Base-by-base conservation (phyloP, 2,113 vertebrate species). In the Amphiprion ocellaris region DNA sequence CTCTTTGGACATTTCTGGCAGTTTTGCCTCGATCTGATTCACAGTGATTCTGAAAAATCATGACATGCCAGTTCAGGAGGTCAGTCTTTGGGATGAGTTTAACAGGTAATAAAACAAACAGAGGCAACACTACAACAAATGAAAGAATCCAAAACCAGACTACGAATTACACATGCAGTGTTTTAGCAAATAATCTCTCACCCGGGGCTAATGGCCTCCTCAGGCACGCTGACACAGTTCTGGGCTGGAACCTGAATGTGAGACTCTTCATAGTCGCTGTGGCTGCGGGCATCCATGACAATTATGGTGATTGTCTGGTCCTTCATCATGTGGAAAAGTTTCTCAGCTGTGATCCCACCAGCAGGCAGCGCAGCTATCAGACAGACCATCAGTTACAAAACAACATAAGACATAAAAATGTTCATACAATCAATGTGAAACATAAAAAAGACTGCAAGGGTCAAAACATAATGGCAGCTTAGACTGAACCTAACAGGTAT, bases 171-270 rank as follows among this genome's bases (percentile, higher is more conserved):
- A 50, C 6, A 66, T 44, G 14, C 10, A 23, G 26, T 17, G 33
- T 63, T 16, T 26, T 21, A 28, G 16, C 16, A 61, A 66, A 47
- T 30, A 11, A 28, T 17, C 16, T 17, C 83, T 79, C 93, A 99
- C 98, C 98, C 98, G 58, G 98, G 97, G 68, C 72, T 96, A 83
- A 99, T 90, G 49, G 97, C 96, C 90, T 99, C 98, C 87, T 98
- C 96, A 60, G 98, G 97, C 65, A 99, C 95, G 3, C 95, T 97
- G 91, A 99, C 91, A 60, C 89, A 95, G 39, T 10, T 91, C 81
- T 93, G 93, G 19, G 75, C 61, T 12, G 96, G 96, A 74, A 96
- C 89, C 76, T 91, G 92, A 86, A 99, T 97, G 83, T 93, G 96
- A 7, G 98, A 99, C 83, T 97, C 95, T 76, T 96, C 94, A 85